Evolutionary conservation across 2,888 invertebrate species (phyloP).

Genomic region (Trissolcus japonicus): DNA sequence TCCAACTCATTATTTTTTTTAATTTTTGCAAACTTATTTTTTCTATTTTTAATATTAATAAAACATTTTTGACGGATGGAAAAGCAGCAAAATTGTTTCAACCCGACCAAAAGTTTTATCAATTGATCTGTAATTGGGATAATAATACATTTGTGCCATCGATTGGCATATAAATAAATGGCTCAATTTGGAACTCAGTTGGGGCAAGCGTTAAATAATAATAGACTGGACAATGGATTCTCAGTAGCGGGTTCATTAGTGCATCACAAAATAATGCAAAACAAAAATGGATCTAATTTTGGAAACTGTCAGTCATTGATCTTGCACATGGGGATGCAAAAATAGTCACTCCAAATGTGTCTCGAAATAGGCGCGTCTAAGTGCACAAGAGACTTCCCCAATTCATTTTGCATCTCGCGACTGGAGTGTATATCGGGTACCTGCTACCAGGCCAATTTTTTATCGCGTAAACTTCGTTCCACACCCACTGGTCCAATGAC

Average conservation of each 20-base stretch:
- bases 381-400: constrained; percentile 35
- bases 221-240: constrained; percentile 19
- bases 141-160: constrained; percentile 14
- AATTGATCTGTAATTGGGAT: not conserved
- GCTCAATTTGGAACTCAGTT: constrained; percentile 28
- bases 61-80: no score
- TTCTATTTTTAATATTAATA: no score
- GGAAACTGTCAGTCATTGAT: constrained; percentile 55
- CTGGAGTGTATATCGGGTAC: constrained; percentile 23
- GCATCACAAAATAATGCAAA: constrained; percentile 21
- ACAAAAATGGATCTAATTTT: constrained; percentile 39
- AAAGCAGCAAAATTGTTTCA: not conserved
- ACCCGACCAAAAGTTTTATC: not conserved
- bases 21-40: not conserved
- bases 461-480: not conserved
- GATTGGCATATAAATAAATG: constrained; percentile 33
- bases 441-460: constrained; percentile 30
- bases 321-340: constrained; percentile 44
- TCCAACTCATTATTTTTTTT: no score
- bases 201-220: constrained; percentile 14
- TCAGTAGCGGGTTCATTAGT: constrained; percentile 37
- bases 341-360: constrained; percentile 50
- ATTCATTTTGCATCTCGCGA: constrained; percentile 16
- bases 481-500: not conserved
- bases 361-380: constrained; percentile 51